A percentile compares a stretch with the other conserved stretches of the same genome.
These are phyloP conservation scores for Hystrix brachyura DNA, from an alignment of 2,113 vertebrate species.

Conservation along the genomic window DNA sequence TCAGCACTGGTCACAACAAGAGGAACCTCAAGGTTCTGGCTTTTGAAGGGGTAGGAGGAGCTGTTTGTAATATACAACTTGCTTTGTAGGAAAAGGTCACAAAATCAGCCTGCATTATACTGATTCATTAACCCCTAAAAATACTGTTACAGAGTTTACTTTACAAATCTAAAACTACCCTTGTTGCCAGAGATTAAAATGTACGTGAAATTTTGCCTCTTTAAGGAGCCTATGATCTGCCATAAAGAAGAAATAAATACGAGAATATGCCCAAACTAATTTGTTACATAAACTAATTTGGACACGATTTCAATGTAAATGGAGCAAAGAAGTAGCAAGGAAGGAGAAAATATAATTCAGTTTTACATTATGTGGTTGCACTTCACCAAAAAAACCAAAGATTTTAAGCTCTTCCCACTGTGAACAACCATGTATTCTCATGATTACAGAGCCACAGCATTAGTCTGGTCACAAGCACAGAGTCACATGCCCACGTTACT, in stretches of 20 bases:
- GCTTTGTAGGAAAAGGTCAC: neutral
- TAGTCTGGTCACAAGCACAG: neutral
- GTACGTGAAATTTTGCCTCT: neutral
- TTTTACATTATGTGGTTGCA: neutral
- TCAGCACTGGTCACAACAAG: no score
- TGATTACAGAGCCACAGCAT: no score
- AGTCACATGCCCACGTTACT: neutral
- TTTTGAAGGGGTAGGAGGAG: neutral
- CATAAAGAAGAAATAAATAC: neutral
- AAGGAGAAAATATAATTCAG: neutral
- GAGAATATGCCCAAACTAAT: neutral
- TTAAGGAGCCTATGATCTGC: neutral
- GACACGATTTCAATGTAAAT: neutral
- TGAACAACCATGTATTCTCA: neutral
- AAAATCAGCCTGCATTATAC: neutral
- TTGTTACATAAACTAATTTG: neutral
- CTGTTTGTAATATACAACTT: neutral
- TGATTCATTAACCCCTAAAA: neutral
- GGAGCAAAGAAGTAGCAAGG: neutral
- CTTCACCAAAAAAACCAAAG: neutral
- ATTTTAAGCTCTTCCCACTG: neutral
- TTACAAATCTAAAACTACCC: neutral
- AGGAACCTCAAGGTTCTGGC: no score
- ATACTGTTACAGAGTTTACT: neutral
- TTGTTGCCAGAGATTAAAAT: neutral